Percentiles rank a stretch among this genome's conserved stretches.
phyloP scores from a whole-genome alignment of 2,888 invertebrate genomes.

The Pharmacophagus antenor region DNA sequence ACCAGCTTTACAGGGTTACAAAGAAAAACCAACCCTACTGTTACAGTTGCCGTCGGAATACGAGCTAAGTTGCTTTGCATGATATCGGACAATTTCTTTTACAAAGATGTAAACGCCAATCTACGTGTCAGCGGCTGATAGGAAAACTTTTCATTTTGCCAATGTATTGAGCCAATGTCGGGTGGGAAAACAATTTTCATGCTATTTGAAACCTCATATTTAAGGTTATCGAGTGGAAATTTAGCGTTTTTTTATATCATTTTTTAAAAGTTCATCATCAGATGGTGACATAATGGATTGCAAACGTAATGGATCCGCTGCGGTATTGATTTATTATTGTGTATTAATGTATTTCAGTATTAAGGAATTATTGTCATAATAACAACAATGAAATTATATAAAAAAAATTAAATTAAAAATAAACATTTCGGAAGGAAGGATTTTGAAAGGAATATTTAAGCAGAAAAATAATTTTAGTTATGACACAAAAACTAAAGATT shows the following conservation, averaged over 20 bases:
- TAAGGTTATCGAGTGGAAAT: conserved; percentile 70
- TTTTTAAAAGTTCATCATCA: conserved; percentile 45
- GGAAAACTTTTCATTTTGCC: conserved; percentile 77
- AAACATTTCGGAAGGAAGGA: no score
- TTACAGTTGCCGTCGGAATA: conserved; percentile 46
- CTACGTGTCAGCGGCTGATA: conserved; percentile 75
- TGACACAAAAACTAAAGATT: no score
- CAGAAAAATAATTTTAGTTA: no score
- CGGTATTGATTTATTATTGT: conserved; percentile 1
- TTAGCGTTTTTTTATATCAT: conserved; percentile 49
- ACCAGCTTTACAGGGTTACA: conserved; percentile 50
- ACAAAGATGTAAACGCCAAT: conserved; percentile 77
- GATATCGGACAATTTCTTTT: conserved; percentile 62
- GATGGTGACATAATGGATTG: conserved; percentile 51
- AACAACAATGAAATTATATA: no score
- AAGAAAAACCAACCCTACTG: conserved; percentile 50
- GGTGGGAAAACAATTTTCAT: conserved; percentile 72
- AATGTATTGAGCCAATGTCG: conserved; percentile 59
- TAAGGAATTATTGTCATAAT: no score
- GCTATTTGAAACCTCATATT: conserved; percentile 69
- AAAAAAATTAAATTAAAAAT: no score
- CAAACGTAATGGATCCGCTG: conserved; percentile 1
- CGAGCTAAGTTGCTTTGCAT: conserved; percentile 61
- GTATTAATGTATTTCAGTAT: no score
- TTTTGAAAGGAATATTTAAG: no score